Evolutionary conservation across 2,888 invertebrate species (phyloP), one percentile per base, ranked within the genome.

Genomic region (Lacanobia oleracea): DNA sequence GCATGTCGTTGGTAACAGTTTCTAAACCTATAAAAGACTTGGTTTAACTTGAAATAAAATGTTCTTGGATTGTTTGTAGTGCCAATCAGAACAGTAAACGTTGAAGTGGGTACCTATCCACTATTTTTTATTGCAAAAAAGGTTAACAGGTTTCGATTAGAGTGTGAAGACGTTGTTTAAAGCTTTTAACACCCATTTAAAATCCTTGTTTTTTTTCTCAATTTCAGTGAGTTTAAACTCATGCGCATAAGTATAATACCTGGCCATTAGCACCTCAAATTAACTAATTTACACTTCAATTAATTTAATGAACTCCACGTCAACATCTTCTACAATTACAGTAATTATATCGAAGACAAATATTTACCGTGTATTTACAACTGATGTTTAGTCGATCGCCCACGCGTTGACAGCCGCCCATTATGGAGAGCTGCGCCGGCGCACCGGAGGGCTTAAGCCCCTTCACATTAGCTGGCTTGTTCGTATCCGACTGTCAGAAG

Each of bases 341-440:
- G 91, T 93, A 94, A 94, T 94, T 94, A 93, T 89, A 89, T 86
- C 87, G 90, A 93, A 95, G 94, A 94, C 94, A 95, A 94, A 95
- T 94, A 95, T 94, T 94, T 93, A 92, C 92, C 89, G 82, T 85
- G 91, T 92, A 91, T 89, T 91, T 93, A 93, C 92, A 91, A 92
- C 88, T 89, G 91, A 92, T 93, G 93, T 92, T 93, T 91, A 93
- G 91, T 90, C 83, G 91, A 90, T 91, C 93, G 91, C 94, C 94
- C 92, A 94, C 94, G 90, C 91, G 90, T 84, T 92, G 94, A 94
- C 94, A 94, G 93, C 86, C 89, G 83, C 80, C 91, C 88, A 93
- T 94, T 94, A 93, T 87, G 86, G 60, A 16, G 60, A 61, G 21
- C 43, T 67, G 89, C 89, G 88, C 88, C 48, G 72, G 88, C 87